phyloP scores from a whole-genome alignment of 2,888 invertebrate genomes.

The Trachelus stipa region DNA sequence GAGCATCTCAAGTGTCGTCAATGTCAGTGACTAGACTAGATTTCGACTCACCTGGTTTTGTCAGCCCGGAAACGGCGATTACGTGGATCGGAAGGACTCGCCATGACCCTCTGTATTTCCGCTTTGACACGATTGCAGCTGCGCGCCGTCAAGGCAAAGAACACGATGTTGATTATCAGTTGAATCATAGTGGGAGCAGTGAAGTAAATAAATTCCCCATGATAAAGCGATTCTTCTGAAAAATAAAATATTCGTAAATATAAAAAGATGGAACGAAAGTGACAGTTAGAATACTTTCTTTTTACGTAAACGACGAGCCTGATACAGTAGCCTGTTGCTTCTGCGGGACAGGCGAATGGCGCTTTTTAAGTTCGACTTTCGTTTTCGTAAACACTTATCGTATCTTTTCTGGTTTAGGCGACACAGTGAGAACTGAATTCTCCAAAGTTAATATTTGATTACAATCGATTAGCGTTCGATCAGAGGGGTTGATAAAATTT shows the following conservation, averaged over 20 bases:
- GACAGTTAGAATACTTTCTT: neutral
- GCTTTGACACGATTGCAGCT: conserved; percentile 80
- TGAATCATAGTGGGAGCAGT: conserved; percentile 75
- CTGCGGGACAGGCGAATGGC: neutral
- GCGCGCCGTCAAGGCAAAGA: conserved; percentile 77
- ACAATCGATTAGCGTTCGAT: neutral
- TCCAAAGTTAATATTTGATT: neutral
- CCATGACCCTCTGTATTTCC: conserved; percentile 79
- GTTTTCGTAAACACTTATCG: neutral
- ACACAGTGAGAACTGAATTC: neutral
- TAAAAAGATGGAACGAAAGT: neutral
- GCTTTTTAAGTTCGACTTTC: neutral
- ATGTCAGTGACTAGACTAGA: no score
- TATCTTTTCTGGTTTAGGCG: neutral
- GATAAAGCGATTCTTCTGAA: conserved; percentile 32
- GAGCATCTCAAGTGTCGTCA: neutral
- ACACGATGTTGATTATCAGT: conserved; percentile 74
- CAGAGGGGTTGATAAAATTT: neutral
- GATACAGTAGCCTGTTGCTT: neutral
- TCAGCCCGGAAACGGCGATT: conserved; percentile 75
- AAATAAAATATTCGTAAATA: conserved; percentile 4
- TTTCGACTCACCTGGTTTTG: conserved; percentile 73
- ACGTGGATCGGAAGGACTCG: conserved; percentile 72
- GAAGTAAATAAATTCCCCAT: conserved; percentile 71
- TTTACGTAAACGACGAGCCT: neutral